Conservation (phyloP, 2,797 vertebrate species). For the Scleropages formosus region DNA sequence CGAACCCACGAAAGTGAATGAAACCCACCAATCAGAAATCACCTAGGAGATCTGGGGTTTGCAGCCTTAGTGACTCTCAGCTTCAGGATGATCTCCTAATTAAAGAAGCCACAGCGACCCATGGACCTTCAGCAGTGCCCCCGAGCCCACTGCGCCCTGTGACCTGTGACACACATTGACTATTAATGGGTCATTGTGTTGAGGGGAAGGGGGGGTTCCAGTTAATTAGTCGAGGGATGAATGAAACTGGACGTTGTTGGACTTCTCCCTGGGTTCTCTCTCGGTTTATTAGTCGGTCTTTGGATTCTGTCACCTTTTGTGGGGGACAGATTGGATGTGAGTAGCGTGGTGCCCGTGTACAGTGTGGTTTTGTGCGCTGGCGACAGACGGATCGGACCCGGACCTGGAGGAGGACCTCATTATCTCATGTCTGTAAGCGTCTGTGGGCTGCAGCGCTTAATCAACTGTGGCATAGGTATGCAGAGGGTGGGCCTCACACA, state of each 20-base stretch:
- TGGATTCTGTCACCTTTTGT: constrained; percentile 91
- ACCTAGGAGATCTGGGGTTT: too few species aligned
- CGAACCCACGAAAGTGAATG: too few species aligned
- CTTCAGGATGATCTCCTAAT: constrained; percentile 74
- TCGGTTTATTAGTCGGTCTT: constrained; percentile 85
- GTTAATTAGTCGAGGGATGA: constrained; percentile 94
- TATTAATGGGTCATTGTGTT: constrained; percentile 90
- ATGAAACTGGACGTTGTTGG: constrained; percentile 84
- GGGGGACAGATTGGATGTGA: constrained; percentile 87
- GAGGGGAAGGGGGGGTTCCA: constrained; percentile 83
- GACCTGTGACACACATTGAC: constrained; percentile 82
- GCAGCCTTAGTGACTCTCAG: constrained; percentile 56
- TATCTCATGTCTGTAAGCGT: constrained; percentile 84
- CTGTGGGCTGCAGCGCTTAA: constrained; percentile 73
- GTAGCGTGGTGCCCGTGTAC: constrained; percentile 82
- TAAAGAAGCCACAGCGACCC: constrained; percentile 74
- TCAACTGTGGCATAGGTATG: constrained; percentile 71
- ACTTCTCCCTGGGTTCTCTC: constrained; percentile 69
- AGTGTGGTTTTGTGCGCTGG: constrained; percentile 83
- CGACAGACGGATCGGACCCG: constrained; percentile 83
- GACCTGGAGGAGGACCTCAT: constrained; percentile 82
- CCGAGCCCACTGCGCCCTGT: constrained; percentile 73
- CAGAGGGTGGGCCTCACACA: constrained; percentile 50
- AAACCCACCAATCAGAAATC: too few species aligned
- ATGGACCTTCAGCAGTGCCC: constrained; percentile 78